Conservation (phyloP, 1,140 invertebrate species). For the Drosophila navojoa region DNA sequence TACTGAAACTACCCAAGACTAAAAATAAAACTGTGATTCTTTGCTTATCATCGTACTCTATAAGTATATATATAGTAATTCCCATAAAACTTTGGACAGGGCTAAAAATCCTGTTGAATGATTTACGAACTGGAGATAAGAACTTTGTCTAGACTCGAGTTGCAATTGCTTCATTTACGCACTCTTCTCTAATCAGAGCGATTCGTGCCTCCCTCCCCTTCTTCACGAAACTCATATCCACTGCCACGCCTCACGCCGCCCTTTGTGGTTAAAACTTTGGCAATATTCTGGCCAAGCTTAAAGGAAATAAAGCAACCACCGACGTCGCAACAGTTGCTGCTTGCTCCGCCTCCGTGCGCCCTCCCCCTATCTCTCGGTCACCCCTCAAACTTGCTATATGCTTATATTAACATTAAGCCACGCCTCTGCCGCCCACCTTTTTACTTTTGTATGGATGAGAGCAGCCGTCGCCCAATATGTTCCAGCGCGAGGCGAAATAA, state of each 20-base stretch:
- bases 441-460: neutral
- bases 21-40: too few relatives aligned
- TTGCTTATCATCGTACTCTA: too few relatives aligned
- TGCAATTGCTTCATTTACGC: neutral
- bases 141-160: conserved; percentile 7
- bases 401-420: conserved; percentile 21
- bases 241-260: neutral
- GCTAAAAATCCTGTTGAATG: conserved; percentile 9
- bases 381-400: neutral
- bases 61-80: too few relatives aligned
- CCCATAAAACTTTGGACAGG: neutral
- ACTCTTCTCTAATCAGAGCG: neutral
- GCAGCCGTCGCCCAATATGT: too few relatives aligned
- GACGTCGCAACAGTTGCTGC: conserved; percentile 19
- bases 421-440: neutral
- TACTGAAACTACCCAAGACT: too few relatives aligned
- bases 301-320: conserved; percentile 55
- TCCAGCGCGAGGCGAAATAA: neutral
- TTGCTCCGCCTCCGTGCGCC: neutral
- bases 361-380: neutral
- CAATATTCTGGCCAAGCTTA: conserved; percentile 52
- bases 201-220: neutral
- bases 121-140: conserved; percentile 13
- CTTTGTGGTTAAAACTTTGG: conserved; percentile 38
- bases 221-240: neutral